Evolutionary conservation across 2,797 vertebrate genomes (phyloP).

Genomic region (Sus cebifrons): DNA sequence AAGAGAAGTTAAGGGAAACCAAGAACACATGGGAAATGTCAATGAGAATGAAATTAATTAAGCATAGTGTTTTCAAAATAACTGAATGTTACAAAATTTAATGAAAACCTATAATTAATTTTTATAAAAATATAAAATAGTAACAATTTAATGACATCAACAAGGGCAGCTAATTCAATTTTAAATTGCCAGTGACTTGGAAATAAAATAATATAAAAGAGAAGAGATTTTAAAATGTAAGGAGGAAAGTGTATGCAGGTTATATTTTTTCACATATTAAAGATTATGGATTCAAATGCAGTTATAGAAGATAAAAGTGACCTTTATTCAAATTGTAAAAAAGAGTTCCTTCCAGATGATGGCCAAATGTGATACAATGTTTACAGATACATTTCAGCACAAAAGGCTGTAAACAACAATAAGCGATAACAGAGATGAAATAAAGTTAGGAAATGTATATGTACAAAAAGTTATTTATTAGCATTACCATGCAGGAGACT

Average conservation of each 20-base stretch:
- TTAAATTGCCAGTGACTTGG: neutral
- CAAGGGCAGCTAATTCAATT: neutral
- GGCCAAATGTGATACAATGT: neutral
- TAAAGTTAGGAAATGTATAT: neutral
- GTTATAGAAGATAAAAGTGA: neutral
- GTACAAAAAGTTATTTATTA: neutral
- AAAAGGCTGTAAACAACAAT: neutral
- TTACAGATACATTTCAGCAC: neutral
- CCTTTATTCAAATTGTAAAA: neutral
- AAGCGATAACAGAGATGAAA: neutral
- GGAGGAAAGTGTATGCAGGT: neutral
- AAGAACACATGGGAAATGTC: neutral
- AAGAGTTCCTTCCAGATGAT: neutral
- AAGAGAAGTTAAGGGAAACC: neutral
- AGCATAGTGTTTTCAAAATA: neutral
- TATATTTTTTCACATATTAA: neutral
- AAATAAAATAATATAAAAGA: neutral
- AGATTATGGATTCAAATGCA: neutral
- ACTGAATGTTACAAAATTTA: neutral
- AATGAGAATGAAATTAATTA: too few species aligned
- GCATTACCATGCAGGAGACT: neutral
- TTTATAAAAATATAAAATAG: neutral
- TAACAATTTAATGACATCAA: neutral
- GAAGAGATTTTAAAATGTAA: neutral
- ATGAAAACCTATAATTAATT: neutral